Evolutionary conservation across 2,888 invertebrate genomes (phyloP).

Genomic region (Augochlorella aurata): DNA sequence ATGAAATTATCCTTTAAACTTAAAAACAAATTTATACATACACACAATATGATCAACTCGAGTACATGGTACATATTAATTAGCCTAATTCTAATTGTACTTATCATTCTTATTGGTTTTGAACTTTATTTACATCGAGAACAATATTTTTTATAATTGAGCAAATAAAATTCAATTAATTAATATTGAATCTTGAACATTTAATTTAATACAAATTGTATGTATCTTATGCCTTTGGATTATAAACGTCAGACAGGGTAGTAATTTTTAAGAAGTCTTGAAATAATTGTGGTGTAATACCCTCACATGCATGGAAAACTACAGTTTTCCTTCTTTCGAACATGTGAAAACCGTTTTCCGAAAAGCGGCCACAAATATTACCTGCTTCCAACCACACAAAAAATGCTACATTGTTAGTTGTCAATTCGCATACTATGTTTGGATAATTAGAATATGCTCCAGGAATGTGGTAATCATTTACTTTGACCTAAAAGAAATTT

Average conservation of each 20-base stretch:
- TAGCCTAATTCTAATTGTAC: slow-evolving; percentile 48
- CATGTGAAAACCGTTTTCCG: slow-evolving; percentile 89
- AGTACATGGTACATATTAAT: slow-evolving; percentile 40
- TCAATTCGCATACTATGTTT: slow-evolving; percentile 79
- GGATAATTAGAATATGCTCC: slow-evolving; percentile 64
- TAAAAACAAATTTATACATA: slow-evolving; percentile 29
- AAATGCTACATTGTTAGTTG: slow-evolving; percentile 84
- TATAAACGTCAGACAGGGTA: slow-evolving; percentile 71
- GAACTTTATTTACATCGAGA: slow-evolving; percentile 76
- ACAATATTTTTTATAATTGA: slow-evolving; percentile 68
- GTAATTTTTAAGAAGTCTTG: slow-evolving; percentile 64
- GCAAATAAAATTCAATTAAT: slow-evolving; percentile 21
- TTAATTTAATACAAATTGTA: slow-evolving; percentile 12
- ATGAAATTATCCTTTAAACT: neutral
- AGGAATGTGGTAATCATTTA: slow-evolving; percentile 56
- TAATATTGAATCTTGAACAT: slow-evolving; percentile 1
- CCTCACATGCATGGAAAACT: slow-evolving; percentile 70
- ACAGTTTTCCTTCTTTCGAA: slow-evolving; percentile 73
- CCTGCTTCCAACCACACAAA: slow-evolving; percentile 88
- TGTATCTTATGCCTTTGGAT: neutral
- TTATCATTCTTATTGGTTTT: slow-evolving; percentile 67
- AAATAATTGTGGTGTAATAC: slow-evolving; percentile 57
- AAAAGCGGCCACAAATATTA: slow-evolving; percentile 85
- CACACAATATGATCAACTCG: slow-evolving; percentile 34
- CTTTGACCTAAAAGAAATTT: slow-evolving; percentile 67